Evolutionary conservation across 2,113 vertebrate genomes (phyloP).

Genomic region (Corythaixoides concolor): DNA sequence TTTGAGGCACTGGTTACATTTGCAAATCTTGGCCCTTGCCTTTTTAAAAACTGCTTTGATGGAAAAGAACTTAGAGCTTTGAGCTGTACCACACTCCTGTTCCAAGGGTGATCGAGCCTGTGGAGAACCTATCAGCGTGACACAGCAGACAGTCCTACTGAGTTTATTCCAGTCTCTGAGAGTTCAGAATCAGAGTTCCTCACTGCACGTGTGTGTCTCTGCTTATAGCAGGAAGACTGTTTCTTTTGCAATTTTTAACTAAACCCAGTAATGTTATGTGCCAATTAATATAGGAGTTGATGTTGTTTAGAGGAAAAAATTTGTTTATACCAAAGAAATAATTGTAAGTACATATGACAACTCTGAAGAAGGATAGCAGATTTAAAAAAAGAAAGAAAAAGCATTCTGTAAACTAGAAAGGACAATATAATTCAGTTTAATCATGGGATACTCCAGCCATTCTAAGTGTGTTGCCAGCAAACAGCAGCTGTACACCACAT

Average conservation of each 20-base stretch:
- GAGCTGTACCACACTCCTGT: not conserved
- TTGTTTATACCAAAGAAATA: not conserved
- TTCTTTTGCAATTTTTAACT: not conserved
- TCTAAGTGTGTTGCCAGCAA: not conserved
- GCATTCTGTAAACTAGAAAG: not conserved
- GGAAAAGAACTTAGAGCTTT: not conserved
- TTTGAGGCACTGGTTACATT: not conserved
- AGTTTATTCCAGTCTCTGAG: not conserved
- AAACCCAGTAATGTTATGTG: not conserved
- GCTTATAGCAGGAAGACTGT: not conserved
- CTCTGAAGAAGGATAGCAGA: not conserved
- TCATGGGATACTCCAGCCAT: not conserved
- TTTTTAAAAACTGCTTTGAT: not conserved
- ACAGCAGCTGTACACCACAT: not conserved
- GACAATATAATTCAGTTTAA: not conserved
- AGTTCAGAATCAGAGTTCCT: not conserved
- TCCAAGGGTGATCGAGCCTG: not conserved
- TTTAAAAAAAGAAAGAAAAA: not conserved
- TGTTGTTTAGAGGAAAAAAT: not conserved
- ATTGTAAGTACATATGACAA: not conserved
- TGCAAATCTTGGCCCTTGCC: not conserved
- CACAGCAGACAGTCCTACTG: not conserved
- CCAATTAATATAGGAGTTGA: not conserved
- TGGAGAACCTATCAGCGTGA: not conserved
- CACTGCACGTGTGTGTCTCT: not conserved